A percentile compares a stretch with the other conserved stretches of the same genome.
These are phyloP conservation scores for Hedya salicella DNA, from an alignment of 2,888 invertebrate species.

Conservation along the genomic window DNA sequence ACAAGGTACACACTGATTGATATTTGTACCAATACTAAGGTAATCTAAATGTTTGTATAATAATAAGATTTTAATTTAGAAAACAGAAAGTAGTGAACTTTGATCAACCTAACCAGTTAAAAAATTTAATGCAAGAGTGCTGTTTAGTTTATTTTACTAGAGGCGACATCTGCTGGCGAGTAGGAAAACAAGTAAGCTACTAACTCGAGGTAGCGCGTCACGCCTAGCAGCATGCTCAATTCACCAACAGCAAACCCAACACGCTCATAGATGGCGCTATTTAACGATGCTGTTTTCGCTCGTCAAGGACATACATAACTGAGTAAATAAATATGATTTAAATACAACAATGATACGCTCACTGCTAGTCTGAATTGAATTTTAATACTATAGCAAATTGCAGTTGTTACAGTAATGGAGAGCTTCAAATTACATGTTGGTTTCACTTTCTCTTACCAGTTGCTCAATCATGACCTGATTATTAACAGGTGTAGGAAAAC, in stretches of 20 bases:
- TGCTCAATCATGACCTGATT: neutral
- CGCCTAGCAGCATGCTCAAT: neutral
- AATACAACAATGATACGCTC: neutral
- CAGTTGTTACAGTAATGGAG: slow-evolving; percentile 6
- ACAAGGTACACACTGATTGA: no score
- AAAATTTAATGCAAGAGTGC: no score
- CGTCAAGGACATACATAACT: neutral
- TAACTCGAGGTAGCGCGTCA: neutral
- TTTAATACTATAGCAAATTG: slow-evolving; percentile 8
- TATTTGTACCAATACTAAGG: no score
- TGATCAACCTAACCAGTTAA: no score
- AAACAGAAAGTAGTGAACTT: no score
- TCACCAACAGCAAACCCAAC: neutral
- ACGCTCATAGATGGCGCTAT: slow-evolving; percentile 32
- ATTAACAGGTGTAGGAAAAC: neutral
- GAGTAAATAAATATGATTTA: slow-evolving; percentile 9
- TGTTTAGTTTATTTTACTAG: neutral
- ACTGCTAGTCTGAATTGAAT: neutral
- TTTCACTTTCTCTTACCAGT: slow-evolving; percentile 26
- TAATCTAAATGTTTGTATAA: no score
- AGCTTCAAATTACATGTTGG: slow-evolving; percentile 25
- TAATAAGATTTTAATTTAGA: no score
- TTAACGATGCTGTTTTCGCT: neutral
- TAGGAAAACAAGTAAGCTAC: slow-evolving; percentile 20
- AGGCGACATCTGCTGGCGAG: slow-evolving; percentile 27